These are phyloP conservation scores for Hydraecia micacea DNA, from an alignment of 2,888 invertebrate genomes.

Conservation along the genomic window DNA sequence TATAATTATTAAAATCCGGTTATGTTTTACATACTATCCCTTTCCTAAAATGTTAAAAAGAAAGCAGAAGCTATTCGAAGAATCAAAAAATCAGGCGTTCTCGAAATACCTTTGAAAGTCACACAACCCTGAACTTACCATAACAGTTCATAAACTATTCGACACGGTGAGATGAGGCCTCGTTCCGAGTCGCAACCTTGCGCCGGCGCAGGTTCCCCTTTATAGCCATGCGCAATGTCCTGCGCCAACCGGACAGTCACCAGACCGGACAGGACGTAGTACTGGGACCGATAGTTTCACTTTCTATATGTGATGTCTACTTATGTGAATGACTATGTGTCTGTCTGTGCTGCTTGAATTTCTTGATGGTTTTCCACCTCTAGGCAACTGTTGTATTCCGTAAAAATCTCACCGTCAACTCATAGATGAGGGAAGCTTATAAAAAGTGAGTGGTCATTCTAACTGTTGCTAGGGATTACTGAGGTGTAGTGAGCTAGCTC, in stretches of 20 bases:
- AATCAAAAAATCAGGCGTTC: neutral
- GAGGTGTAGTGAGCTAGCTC: no score
- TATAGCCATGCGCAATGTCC: constrained; percentile 43
- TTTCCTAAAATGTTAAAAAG: neutral
- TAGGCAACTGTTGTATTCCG: neutral
- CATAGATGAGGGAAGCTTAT: no score
- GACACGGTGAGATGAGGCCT: constrained; percentile 19
- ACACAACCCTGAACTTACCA: constrained; percentile 37
- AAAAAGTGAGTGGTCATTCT: neutral
- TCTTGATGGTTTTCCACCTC: constrained; percentile 14
- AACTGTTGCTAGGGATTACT: neutral
- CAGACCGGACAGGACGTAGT: constrained; percentile 35
- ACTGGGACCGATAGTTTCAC: constrained; percentile 44
- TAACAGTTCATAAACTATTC: constrained; percentile 12
- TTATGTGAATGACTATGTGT: neutral
- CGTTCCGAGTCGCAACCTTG: constrained; percentile 47
- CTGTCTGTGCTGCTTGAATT: constrained; percentile 5
- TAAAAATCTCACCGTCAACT: neutral
- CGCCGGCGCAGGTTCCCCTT: constrained; percentile 21
- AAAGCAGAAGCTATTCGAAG: neutral
- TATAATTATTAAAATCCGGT: neutral
- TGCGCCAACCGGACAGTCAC: constrained; percentile 32
- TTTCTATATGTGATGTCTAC: constrained; percentile 39
- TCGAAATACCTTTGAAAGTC: neutral
- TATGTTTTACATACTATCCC: no score